Base-by-base conservation (phyloP, 2,888 invertebrate genomes). In the Nezara viridula region DNA sequence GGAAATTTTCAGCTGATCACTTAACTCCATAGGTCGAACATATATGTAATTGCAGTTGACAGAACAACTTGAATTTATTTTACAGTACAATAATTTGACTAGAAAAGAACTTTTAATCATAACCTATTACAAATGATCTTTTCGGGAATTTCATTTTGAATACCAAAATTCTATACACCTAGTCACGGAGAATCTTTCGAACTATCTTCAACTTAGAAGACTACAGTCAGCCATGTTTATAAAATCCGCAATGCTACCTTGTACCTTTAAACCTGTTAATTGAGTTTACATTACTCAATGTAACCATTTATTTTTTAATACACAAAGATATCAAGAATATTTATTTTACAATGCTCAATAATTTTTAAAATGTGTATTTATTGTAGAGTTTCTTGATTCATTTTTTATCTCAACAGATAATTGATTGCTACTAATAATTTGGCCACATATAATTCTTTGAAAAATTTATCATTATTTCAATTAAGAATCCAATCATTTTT, bases 181-280 rank as follows among this genome's bases (percentile, higher is more conserved):
- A 81, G 81, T 81, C 24, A 81, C 81, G 24, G 81, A 24, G 81
- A 77, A 40, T 81, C 81, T 81, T 81, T 40, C 24, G 50, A 85
- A 49, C 81, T 77, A 88, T 44, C 52, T 52, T 88, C 52, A 85
- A 88, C 81, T 81, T 85, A 21, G 52, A 88, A 88, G 88, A 85
- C 88, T 50, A 86, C 86, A 55, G 88, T 88, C 88, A 88, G 88
- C 88, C 88, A 88, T 88, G 88, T 88, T 88, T 88, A 88, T 66
- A 47, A 88, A 47, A 73, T 88, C 44, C 52, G 73, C 88, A 88
- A 47, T 88, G 88, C 27, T 86, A 73, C 88, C 81, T 44, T 81
- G 81, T 47, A 47, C 81, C 81, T 81, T 81, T 81, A 81, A 81
- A 40, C 44, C 81, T n/a, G 81, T 81, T 81, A 81, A 81, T 81